Base-by-base conservation (phyloP, 2,113 vertebrate species). In the Nestor notabilis region DNA sequence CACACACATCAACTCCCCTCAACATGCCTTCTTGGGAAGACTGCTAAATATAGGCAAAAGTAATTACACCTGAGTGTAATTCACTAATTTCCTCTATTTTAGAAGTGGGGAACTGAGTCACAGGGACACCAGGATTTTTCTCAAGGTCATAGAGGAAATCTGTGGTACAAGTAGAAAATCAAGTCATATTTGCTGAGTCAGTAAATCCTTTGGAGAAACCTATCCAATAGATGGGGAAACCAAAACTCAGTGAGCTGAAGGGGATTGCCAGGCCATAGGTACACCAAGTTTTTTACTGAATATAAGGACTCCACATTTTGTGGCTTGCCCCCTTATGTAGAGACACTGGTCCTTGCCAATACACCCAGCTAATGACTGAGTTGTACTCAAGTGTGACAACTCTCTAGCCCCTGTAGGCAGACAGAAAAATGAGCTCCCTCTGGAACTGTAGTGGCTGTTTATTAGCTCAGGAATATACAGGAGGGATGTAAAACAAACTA, bases 401-500 rank as follows among this genome's bases (percentile, higher is more conserved):
- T 65, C 79, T 55, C 65, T n/a, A 14, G n/a, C 72, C 72, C n/a
- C 56, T 28, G 19, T 7, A 76, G 70, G 61, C 47, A 95, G 43
- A 31, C 74, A 76, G 65, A 76, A 71, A 87, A 95, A 96, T 44
- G 17, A 87, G 64, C 86, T 91, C 88, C 75, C 82, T 70, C 61
- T 75, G 83, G 43, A 96, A 47, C 35, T 4, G 50, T 69, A 56
- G 44, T 8, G 33, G 50, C 35, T 66, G 43, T 92, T 84, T 93
- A 89, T 85, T 85, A 91, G 72, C 41, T 95, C 77, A 58, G 49
- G 65, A 91, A 63, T 53, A 95, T 37, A 91, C 87, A 88, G 56
- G 24, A 81, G 46, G 56, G 65, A 86, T 60, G 44, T 75, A 95
- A 95, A 95, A 44, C 44, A 81, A 92, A 82, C 74, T 89, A 92